Evolutionary conservation across 2,888 invertebrate genomes (phyloP).

Genomic region (Ochropleura leucogaster): DNA sequence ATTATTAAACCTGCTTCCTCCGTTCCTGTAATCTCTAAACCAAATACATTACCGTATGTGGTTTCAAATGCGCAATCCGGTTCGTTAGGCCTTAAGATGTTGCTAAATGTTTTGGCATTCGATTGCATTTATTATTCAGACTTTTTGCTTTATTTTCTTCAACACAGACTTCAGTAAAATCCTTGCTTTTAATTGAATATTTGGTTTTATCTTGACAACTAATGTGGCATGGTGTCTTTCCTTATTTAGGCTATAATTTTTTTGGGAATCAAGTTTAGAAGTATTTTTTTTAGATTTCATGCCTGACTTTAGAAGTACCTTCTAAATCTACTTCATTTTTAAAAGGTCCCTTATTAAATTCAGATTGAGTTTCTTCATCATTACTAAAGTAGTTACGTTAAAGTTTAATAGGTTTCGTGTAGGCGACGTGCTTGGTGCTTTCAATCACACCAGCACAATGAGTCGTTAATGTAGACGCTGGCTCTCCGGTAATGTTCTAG

Average conservation of each 20-base stretch:
- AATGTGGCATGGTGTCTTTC: not conserved
- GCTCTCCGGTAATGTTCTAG: constrained; percentile 71
- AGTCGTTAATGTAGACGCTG: constrained; percentile 78
- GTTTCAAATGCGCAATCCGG: constrained; percentile 52
- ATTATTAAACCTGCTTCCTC: constrained; percentile 16
- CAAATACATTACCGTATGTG: constrained; percentile 44
- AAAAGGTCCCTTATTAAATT: constrained; percentile 41
- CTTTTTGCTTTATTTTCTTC: constrained; percentile 27
- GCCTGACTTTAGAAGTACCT: not conserved
- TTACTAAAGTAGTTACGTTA: constrained; percentile 68
- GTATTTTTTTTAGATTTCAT: not conserved
- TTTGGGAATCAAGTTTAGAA: not conserved
- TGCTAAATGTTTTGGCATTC: constrained; percentile 59
- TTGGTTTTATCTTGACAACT: not conserved
- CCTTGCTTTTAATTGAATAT: constrained; percentile 4
- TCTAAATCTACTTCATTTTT: constrained; percentile 19
- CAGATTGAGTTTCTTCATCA: constrained; percentile 63
- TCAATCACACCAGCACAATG: constrained; percentile 80
- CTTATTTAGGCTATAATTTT: not conserved
- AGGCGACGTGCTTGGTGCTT: constrained; percentile 77
- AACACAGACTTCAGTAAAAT: constrained; percentile 15
- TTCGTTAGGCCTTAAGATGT: constrained; percentile 56
- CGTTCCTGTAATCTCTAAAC: constrained; percentile 53
- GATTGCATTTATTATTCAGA: constrained; percentile 33
- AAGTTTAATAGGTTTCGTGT: constrained; percentile 75